Base-by-base conservation (phyloP, 2,113 vertebrate genomes). In the Rhodinocichla rosea region DNA sequence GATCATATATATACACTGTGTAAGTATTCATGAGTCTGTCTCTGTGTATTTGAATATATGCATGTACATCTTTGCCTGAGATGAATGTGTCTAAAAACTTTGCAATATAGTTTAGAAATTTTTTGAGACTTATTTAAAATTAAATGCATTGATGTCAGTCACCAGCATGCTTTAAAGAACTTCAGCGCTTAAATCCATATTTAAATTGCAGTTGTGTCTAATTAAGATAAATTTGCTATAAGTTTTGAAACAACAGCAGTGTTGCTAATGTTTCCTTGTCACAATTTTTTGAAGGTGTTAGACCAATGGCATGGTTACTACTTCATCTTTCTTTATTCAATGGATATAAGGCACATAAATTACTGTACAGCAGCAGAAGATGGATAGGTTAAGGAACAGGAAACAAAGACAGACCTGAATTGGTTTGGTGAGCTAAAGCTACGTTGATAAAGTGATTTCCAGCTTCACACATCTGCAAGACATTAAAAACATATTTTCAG, bases 371-470 rank as follows among this genome's bases (percentile, higher is more conserved):
- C 28, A 68, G 35, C 33, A 89, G 77, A 93, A 96, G 63, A 92
- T 64, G 39, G 78, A 85, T 94, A 81, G 56, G 55, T 71, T 78
- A 75, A 78, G 75, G 49, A 74, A 84, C n/a, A 95, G 37, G 71
- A 49, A 90, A 69, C 57, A 95, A 84, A 68, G 50, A 97, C 97
- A 97, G 52, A 98, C 98, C 98, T 97, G 96, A 97, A 59, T 98
- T 96, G 88, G 79, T 98, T 42, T 97, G 97, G 55, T 98, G 97
- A 67, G 98, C 97, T 93, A 98, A 87, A 18, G 97, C 59, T 76
- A 97, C 97, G 18, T 98, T 98, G 97, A 98, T 98, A 86, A 98
- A 98, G 93, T 98, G 98, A 94, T 98, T 98, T 60, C 98, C 98
- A 97, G 98, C 97, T 97, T 98, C 98, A 96, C 98, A 98, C 68